Percentiles rank a stretch among this genome's conserved stretches.
Conservation (phyloP, 2,113 vertebrate species). For the Strix uralensis region DNA sequence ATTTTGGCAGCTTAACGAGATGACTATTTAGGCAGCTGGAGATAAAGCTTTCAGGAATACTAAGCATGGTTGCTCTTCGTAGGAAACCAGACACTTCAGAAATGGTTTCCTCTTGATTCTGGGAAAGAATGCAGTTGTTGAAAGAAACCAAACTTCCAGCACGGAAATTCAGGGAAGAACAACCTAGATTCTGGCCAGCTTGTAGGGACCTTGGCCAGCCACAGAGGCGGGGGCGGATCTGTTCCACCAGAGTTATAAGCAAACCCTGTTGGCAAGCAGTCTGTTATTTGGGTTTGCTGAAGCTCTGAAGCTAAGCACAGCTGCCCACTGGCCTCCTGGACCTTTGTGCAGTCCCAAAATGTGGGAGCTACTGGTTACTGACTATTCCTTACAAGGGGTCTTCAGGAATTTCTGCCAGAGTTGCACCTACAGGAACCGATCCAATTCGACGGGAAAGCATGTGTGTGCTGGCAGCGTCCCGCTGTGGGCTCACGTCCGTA, state of each 20-base stretch:
- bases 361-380: constrained; percentile 19
- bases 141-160: constrained; percentile 32
- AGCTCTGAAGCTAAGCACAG: neutral
- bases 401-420: constrained; percentile 54
- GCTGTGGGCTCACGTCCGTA: constrained; percentile 49
- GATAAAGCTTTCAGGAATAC: neutral
- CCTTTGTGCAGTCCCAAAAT: neutral
- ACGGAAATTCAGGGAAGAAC: constrained; percentile 27
- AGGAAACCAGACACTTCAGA: constrained; percentile 52
- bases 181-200: neutral
- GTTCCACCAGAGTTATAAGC: neutral
- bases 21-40: neutral
- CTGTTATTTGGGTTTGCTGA: neutral
- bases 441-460: neutral
- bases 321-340: neutral
- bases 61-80: neutral
- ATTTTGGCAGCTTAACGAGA: neutral
- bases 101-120: constrained; percentile 61
- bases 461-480: neutral
- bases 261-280: neutral
- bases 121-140: constrained; percentile 39
- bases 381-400: constrained; percentile 36
- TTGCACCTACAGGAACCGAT: neutral
- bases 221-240: constrained; percentile 14
- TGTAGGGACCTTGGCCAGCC: neutral